Evolutionary conservation across 1,140 invertebrate species (phyloP).

Genomic region (Drosophila sechellia): DNA sequence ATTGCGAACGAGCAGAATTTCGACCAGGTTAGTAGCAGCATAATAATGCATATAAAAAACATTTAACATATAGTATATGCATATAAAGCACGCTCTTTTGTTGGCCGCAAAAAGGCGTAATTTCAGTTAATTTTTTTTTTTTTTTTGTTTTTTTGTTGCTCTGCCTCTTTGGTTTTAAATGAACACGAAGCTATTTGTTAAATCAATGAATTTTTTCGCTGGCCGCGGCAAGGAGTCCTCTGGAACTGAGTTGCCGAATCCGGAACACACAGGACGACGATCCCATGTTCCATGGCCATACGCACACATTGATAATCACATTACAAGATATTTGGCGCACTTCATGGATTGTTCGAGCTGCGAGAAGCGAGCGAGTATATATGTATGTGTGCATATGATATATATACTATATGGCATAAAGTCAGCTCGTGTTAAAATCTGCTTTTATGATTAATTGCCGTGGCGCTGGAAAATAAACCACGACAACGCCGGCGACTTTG

Average conservation of each 20-base stretch:
- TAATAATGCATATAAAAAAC: neutral
- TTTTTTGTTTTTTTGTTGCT: neutral
- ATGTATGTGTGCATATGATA: neutral
- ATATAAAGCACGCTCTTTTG: neutral
- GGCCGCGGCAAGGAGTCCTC: slow-evolving; percentile 3
- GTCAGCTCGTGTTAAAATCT: slow-evolving; percentile 63
- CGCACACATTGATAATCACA: slow-evolving; percentile 73
- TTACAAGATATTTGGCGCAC: slow-evolving; percentile 81
- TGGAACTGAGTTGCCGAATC: slow-evolving; percentile 19
- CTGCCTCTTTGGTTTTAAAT: slow-evolving; percentile 46
- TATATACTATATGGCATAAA: slow-evolving; percentile 5
- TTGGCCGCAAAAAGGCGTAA: neutral
- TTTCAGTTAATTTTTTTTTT: neutral
- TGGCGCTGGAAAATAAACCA: slow-evolving; percentile 52
- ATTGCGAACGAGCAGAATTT: slow-evolving; percentile 15
- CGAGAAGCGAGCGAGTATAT: neutral
- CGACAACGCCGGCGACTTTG: slow-evolving; percentile 18
- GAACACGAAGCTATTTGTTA: slow-evolving; percentile 75
- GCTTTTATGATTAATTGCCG: slow-evolving; percentile 76
- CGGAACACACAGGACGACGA: slow-evolving; percentile 49
- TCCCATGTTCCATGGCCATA: slow-evolving; percentile 50
- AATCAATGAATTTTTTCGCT: slow-evolving; percentile 71
- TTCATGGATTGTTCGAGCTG: slow-evolving; percentile 49
- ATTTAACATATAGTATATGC: neutral
- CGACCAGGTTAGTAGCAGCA: slow-evolving; percentile 8